Conservation (phyloP, 1,140 invertebrate species). For the Drosophila setifemur region DNA sequence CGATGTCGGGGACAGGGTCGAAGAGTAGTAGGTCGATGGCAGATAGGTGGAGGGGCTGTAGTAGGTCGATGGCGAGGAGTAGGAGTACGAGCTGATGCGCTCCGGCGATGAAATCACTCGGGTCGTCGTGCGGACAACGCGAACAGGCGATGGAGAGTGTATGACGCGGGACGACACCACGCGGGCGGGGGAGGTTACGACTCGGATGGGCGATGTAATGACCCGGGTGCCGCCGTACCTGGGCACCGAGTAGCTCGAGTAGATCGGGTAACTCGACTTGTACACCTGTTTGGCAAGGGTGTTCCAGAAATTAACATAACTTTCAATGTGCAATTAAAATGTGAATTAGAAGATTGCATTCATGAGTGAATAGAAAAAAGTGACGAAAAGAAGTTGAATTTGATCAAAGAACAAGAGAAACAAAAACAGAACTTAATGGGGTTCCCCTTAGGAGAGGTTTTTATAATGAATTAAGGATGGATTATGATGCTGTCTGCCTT, state of each 20-base stretch:
- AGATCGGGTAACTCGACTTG: slow-evolving; percentile 81
- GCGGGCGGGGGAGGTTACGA: slow-evolving; percentile 80
- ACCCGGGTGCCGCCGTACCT: slow-evolving; percentile 83
- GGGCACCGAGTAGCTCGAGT: slow-evolving; percentile 83
- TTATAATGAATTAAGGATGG: neutral
- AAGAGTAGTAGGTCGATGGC: slow-evolving; percentile 85
- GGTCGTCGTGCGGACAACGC: slow-evolving; percentile 84
- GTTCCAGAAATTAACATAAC: slow-evolving; percentile 43
- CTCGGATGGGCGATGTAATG: slow-evolving; percentile 76
- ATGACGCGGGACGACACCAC: slow-evolving; percentile 71
- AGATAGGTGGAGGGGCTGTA: slow-evolving; percentile 60
- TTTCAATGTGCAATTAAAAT: neutral
- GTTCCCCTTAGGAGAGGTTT: neutral
- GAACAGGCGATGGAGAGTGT: slow-evolving; percentile 83
- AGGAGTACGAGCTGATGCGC: slow-evolving; percentile 64
- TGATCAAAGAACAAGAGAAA: too few species aligned
- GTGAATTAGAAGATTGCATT: neutral
- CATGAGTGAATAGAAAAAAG: slow-evolving; percentile 26
- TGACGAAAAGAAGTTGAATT: neutral
- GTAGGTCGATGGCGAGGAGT: slow-evolving; percentile 62
- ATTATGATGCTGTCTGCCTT: too few species aligned
- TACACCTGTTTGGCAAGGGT: slow-evolving; percentile 67
- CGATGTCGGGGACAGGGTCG: slow-evolving; percentile 66
- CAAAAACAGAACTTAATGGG: neutral
- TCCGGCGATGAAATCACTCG: slow-evolving; percentile 84